Base-by-base conservation (phyloP, 2,797 vertebrate species). In the Epinephelus malabaricus region DNA sequence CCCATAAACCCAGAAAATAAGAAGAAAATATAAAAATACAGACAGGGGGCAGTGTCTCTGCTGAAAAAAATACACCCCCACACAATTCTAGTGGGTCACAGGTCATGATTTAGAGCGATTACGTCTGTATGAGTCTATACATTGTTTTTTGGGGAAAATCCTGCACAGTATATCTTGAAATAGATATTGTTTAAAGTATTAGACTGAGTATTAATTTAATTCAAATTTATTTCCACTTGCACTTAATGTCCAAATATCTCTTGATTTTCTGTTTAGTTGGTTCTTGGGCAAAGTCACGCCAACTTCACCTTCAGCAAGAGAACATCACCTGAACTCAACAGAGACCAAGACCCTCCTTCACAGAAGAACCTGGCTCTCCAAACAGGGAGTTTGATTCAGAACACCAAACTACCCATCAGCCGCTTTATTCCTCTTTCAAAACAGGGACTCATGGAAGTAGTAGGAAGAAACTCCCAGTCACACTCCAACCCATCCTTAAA, bases 391-490 rank as follows among this genome's bases (percentile, higher is more conserved):
- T 58, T 72, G 3, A 55, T 81, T 79, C 90, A 88, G 23, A 96
- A 94, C 78, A 70, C 62, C 54, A 94, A 95, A 82, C 84, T 95
- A 69, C 82, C 92, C 63, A 88, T 90, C 70, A 89, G 89, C 15
- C 92, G 95, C 0, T 79, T 83, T 2, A 40, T 71, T 40, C 76
- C 92, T 19, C 73, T 81, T 46, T 78, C 90, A 23, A 93, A 93
- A 69, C 93, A 81, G 73, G 94, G 94, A 82, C 74, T 95, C 18
- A 94, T 95, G 95, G 93, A 94, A 55, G 83, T 94, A 85, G 85
- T 95, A 19, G 95, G 88, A 38, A 93, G 91, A 30, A 76, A 50
- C 38, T 69, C 71, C 8, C 74, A 89, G 17, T 84, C 88, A 0
- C 75, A 86, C 34, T 54, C 79, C 13, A 92, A 87, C n/a, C 78